phyloP scores from a whole-genome alignment of 2,888 invertebrate genomes.

The Lasioglossum oenotherae region DNA sequence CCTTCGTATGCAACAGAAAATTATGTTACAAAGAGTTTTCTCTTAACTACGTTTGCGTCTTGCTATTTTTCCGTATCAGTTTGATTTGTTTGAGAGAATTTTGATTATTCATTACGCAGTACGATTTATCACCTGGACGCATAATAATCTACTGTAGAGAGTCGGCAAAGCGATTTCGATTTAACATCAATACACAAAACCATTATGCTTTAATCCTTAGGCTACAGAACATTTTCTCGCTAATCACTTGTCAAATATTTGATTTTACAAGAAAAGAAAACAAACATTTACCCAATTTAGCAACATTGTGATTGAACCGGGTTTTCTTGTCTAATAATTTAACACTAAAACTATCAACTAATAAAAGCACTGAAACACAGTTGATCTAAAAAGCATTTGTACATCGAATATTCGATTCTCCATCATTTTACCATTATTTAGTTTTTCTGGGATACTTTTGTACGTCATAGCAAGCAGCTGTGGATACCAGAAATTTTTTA shows the following conservation, averaged over 20 bases:
- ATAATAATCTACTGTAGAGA: slow-evolving; percentile 49
- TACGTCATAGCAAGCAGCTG: too few relatives aligned
- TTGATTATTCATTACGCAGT: slow-evolving; percentile 37
- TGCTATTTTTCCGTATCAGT: slow-evolving; percentile 42
- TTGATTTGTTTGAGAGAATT: slow-evolving; percentile 37
- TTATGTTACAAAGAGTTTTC: slow-evolving; percentile 59
- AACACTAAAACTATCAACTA: not conserved
- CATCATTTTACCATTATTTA: too few relatives aligned
- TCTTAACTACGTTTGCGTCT: slow-evolving; percentile 39
- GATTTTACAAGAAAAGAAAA: too few relatives aligned
- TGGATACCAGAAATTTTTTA: too few relatives aligned
- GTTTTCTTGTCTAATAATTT: not conserved
- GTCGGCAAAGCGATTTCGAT: slow-evolving; percentile 16
- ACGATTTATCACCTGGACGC: slow-evolving; percentile 54
- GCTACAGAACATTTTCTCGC: not conserved
- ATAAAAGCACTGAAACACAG: not conserved
- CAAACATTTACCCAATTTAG: not conserved
- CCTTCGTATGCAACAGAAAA: slow-evolving; percentile 71
- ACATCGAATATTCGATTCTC: not conserved
- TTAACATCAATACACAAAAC: slow-evolving; percentile 14
- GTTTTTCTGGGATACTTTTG: too few relatives aligned
- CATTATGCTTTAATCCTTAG: slow-evolving; percentile 21
- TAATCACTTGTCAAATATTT: slow-evolving; percentile 29
- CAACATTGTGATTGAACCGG: not conserved
- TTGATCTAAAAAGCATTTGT: not conserved